These are phyloP conservation scores for Ciconia stormi DNA, from an alignment of 2,113 vertebrate genomes.

Conservation along the genomic window DNA sequence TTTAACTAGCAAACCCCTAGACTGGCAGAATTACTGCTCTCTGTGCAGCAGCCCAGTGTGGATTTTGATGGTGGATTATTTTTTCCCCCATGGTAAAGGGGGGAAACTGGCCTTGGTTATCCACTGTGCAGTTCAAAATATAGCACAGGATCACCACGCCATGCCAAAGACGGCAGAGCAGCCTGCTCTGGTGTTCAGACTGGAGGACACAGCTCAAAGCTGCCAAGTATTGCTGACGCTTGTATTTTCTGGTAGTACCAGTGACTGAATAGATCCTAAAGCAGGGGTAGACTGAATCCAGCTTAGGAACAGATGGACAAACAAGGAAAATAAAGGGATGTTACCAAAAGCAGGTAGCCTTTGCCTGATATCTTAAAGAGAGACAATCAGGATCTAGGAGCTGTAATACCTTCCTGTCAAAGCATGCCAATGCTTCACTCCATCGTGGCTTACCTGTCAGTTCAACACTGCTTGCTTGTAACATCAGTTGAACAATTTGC, in stretches of 20 bases:
- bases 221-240: not conserved
- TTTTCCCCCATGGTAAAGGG: fast-evolving
- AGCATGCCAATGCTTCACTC: not conserved
- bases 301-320: not conserved
- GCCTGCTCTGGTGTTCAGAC: not conserved
- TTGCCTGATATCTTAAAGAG: not conserved
- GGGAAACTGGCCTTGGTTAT: not conserved
- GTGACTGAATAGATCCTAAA: not conserved
- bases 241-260: not conserved
- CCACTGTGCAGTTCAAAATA: not conserved
- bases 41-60: not conserved
- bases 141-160: not conserved
- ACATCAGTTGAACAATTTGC: not conserved
- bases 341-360: not conserved
- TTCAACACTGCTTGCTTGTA: not conserved
- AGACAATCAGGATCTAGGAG: not conserved
- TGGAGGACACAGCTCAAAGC: not conserved
- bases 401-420: not conserved
- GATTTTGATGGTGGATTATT: not conserved
- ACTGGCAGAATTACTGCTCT: not conserved
- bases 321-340: not conserved
- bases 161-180: not conserved
- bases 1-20: not conserved
- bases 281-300: not conserved
- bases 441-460: not conserved